Conservation (phyloP, 2,888 invertebrate species). For the Leptinotarsa tumamoca region DNA sequence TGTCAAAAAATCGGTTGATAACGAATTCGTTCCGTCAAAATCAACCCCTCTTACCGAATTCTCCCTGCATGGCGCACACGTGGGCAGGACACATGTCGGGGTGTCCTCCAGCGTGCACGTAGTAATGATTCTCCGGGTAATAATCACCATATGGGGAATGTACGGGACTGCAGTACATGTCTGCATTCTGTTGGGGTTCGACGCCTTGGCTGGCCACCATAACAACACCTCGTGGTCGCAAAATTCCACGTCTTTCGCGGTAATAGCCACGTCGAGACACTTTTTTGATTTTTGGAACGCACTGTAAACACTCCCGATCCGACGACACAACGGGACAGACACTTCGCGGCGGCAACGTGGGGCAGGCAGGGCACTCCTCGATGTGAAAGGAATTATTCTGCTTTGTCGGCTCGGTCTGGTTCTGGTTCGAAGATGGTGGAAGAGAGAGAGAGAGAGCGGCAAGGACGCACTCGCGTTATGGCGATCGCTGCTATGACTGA, state of each 20-base stretch:
- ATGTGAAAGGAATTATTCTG: conserved; percentile 36
- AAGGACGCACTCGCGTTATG: conserved; percentile 33
- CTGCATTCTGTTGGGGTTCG: conserved; percentile 63
- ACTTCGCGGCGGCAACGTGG: conserved; percentile 6
- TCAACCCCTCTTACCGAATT: conserved; percentile 73
- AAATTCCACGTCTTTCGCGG: conserved; percentile 53
- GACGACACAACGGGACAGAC: conserved; percentile 14
- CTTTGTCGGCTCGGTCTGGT: conserved; percentile 22
- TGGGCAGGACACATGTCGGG: conserved; percentile 75
- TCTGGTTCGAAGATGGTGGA: conserved; percentile 10
- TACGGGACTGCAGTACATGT: conserved; percentile 66
- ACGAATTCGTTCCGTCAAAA: background rate
- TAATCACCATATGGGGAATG: conserved; percentile 70
- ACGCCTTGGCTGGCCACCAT: conserved; percentile 67
- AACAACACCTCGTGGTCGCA: conserved; percentile 55
- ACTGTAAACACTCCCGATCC: conserved; percentile 12
- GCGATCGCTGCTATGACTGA: conserved; percentile 43
- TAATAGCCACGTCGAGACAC: conserved; percentile 59
- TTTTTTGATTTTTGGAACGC: conserved; percentile 46
- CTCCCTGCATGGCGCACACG: conserved; percentile 80
- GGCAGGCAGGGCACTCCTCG: conserved; percentile 33
- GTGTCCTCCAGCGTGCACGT: conserved; percentile 57
- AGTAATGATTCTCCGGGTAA: conserved; percentile 72
- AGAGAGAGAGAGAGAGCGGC: conserved; percentile 21
- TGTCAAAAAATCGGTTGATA: no score